Base-by-base conservation (phyloP, 2,888 invertebrate species). In the Tinea trinotella region DNA sequence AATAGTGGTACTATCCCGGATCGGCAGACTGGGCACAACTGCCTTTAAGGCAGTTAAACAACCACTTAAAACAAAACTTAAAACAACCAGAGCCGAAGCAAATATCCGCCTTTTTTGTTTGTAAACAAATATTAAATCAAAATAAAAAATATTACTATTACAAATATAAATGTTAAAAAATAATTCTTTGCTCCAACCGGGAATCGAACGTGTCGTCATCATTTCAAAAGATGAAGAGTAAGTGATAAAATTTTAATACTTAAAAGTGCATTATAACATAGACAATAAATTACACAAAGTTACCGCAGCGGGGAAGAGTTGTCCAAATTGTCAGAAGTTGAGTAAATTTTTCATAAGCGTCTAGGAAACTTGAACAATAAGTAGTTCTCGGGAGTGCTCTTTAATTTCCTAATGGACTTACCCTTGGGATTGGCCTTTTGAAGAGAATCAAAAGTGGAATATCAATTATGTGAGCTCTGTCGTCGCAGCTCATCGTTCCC, bases 381-480 rank as follows among this genome's bases (percentile, higher is more conserved):
- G 18, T 50, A 50, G 24, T 50, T 50, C 50, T 50, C n/a, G 10
- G 50, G 24, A 22, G 22, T 24, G 22, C 22, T 63, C 64, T 65
- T 70, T 74, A 74, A 74, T 75, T 66, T 68, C 63, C 59, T 74
- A 74, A 74, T 73, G 74, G 69, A 60, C 53, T 56, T 62, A 10
- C 62, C 57, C 53, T 36, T 55, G 60, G 63, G 64, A 60, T 58
- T 55, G 52, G 56, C 60, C 58, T 59, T 62, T 54, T 53, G 36
- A 53, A 40, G 13, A 40, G 53, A 40, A 53, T 53, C 20, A 53
- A 53, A 53, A 53, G 53, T 30, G 20, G 53, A 53, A 53, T 53
- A 53, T 53, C 53, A 53, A 53, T 53, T 53, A 53, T 53, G 40
- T 40, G 53, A 12, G 20, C 52, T 48, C 12, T 48, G 46, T 9